phyloP scores from a whole-genome alignment of 2,888 invertebrate species.

The Hypselothyrea guttata region DNA sequence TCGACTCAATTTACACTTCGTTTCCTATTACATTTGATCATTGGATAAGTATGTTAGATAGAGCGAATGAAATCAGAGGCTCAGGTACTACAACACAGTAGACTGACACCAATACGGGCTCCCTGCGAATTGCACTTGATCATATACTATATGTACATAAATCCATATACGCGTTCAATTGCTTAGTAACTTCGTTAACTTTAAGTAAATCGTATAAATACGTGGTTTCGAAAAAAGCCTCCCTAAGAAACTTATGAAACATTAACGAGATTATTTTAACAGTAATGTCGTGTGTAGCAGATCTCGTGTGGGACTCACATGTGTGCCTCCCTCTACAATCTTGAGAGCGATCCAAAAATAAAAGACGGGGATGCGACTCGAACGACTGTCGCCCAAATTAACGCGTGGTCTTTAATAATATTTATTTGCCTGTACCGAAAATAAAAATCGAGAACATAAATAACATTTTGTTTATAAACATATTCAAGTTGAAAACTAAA shows the following conservation, averaged over 20 bases:
- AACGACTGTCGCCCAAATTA: constrained; percentile 43
- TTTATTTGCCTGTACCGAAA: constrained; percentile 57
- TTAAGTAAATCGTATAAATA: no score
- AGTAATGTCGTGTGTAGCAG: constrained; percentile 15
- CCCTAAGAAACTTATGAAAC: no score
- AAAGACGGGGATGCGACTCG: constrained; percentile 27
- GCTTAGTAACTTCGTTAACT: not conserved
- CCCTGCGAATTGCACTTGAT: constrained; percentile 1
- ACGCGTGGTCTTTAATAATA: constrained; percentile 60
- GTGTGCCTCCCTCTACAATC: constrained; percentile 21
- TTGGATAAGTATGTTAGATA: constrained; percentile 36
- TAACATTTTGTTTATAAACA: constrained; percentile 66
- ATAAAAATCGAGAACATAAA: constrained; percentile 56
- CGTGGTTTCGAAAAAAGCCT: no score
- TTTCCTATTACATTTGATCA: constrained; percentile 52
- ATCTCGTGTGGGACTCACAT: constrained; percentile 13
- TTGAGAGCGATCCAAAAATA: constrained; percentile 37
- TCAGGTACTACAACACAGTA: constrained; percentile 27
- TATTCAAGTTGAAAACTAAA: constrained; percentile 42
- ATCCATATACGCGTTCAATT: constrained; percentile 4
- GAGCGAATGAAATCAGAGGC: constrained; percentile 25
- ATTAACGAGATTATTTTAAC: constrained; percentile 19
- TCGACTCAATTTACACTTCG: constrained; percentile 29
- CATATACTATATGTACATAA: no score
- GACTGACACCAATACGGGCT: constrained; percentile 29